Base-by-base conservation (phyloP, 1,140 invertebrate genomes). In the Hypothenemus hampei region DNA sequence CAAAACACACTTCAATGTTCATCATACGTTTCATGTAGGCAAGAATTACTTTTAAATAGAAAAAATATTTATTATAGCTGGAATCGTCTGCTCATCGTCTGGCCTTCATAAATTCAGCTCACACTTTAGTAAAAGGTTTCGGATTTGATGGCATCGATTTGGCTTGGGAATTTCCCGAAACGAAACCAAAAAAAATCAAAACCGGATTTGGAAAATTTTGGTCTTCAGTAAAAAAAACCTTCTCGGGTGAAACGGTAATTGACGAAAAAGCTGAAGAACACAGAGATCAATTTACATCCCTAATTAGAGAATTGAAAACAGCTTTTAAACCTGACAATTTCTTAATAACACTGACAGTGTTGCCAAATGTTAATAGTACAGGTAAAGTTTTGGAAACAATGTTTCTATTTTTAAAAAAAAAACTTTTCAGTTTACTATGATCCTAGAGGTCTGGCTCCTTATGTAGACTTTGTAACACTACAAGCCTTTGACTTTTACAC, bases 131-230 rank as follows among this genome's bases (percentile, higher is more conserved):
- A 1, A 81, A 82, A 44, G 82, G 86, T 33, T 85, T 87, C 60
- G 82, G 82, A 13, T 92, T 92, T 50, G 89, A 92, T 67, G 89
- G 89, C 19, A 72, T 92, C 1, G 89, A 92, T 66, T 73, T 93
- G 0, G 87, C 85, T 23, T 92, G 89, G 89, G 85, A 91, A 72
- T 92, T 91, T 74, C 83, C 86, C n/a, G 80, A 79, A 48, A 80
- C 80, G 35, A 87, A 86, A 66, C 79, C 85, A 3, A 87, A 88
- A 75, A 88, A 89, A 67, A 58, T 61, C 11, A 61, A 61, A 23
- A 50, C 36, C 8, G 60, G 60, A 20, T 40, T 61, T 36, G 46
- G 59, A 57, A 60, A 60, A 57, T 79, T 88, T 59, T 87, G 84
- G 82, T 84, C 87, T 51, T 79, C 79, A 1, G 69, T 88, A 40